Evolutionary conservation across 2,797 vertebrate species (phyloP).

Genomic region (Hypotaenidia philippensis): DNA sequence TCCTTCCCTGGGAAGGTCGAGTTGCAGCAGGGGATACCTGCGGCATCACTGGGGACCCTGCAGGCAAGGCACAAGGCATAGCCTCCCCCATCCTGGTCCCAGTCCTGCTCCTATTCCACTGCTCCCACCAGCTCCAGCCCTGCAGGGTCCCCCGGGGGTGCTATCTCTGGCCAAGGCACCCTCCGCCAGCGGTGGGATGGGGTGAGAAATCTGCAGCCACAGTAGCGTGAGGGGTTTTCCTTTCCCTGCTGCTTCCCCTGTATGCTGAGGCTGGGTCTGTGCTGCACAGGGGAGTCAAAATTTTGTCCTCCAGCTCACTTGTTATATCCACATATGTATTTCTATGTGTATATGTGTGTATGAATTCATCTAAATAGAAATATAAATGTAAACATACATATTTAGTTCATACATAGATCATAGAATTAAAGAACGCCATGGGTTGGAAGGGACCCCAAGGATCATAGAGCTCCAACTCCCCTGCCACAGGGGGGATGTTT

Average conservation of each 20-base stretch:
- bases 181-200: not conserved
- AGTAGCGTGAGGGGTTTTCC: not conserved
- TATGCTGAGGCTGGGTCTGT: not conserved
- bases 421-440: no score
- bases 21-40: not conserved
- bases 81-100: fast-evolving
- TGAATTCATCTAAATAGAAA: not conserved
- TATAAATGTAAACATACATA: not conserved
- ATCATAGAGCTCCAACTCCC: no score
- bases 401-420: not conserved
- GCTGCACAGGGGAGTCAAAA: not conserved
- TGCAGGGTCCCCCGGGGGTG: fast-evolving
- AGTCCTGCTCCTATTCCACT: not conserved
- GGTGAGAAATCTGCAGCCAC: not conserved
- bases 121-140: not conserved
- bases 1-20: not conserved
- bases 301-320: not conserved
- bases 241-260: not conserved
- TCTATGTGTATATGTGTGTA: no score
- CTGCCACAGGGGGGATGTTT: not conserved
- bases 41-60: not conserved
- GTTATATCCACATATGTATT: not conserved
- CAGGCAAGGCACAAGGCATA: fast-evolving
- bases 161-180: not conserved
- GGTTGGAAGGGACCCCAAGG: no score